Percentiles rank a stretch among this genome's conserved stretches.
These are phyloP conservation scores for Parazoanthus atlanticus DNA, from an alignment of 92 coral and sea anemone genomes.

Conservation along the genomic window DNA sequence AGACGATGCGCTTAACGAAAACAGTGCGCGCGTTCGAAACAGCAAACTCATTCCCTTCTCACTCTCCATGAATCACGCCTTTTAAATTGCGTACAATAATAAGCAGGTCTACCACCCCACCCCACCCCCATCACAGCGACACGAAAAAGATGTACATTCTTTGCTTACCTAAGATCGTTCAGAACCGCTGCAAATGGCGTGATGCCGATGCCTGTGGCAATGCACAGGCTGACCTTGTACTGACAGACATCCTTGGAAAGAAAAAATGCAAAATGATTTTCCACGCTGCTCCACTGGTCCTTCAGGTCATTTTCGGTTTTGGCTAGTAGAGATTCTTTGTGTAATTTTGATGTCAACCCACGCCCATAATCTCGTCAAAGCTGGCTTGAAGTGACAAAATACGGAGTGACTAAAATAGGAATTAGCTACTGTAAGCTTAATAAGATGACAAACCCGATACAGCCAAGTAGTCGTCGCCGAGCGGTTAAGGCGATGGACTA, in stretches of 20 bases:
- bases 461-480: constrained; percentile 66
- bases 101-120: background rate
- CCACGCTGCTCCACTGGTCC: background rate
- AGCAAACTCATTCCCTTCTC: no score
- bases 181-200: constrained; percentile 86
- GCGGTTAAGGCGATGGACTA: constrained; percentile 82
- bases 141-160: background rate
- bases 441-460: background rate
- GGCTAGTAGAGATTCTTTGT: background rate
- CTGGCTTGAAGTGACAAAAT: no score
- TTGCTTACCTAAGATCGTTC: constrained; percentile 65
- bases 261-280: background rate
- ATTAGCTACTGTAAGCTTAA: no score
- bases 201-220: constrained; percentile 85
- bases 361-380: no score
- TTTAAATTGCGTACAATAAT: background rate
- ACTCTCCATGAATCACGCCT: no score
- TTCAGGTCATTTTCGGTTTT: background rate
- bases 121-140: background rate
- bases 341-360: no score
- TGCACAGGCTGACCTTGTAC: constrained; percentile 75
- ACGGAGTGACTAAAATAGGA: no score
- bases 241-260: constrained; percentile 61
- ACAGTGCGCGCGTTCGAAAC: no score
- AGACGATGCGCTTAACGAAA: no score